A percentile compares a stretch with the other conserved stretches of the same genome.
Evolutionary conservation across 2,113 vertebrate genomes (phyloP).

Genomic region (Periophthalmodon schlosseri): DNA sequence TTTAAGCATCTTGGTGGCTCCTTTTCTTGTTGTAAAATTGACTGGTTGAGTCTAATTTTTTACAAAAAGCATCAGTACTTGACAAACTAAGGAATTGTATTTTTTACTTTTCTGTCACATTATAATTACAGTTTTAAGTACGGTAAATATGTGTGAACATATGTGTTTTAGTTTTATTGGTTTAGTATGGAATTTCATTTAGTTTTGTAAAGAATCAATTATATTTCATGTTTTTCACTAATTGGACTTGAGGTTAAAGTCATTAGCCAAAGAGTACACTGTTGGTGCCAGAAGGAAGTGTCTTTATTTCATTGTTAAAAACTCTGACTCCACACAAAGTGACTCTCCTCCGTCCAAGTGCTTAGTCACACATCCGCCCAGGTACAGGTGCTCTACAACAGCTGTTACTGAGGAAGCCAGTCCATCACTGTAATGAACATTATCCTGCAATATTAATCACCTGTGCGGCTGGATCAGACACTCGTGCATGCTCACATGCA

Average conservation of each 20-base stretch:
- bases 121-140: neutral
- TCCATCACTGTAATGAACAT: constrained; percentile 77
- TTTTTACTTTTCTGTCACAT: neutral
- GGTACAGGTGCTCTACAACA: constrained; percentile 67
- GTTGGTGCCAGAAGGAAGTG: constrained; percentile 20
- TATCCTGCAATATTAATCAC: constrained; percentile 70
- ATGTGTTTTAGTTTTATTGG: neutral
- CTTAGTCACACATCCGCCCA: constrained; percentile 37
- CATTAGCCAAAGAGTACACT: neutral
- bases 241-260: constrained; percentile 5
- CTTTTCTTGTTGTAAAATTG: neutral
- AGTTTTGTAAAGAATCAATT: neutral
- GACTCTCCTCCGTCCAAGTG: constrained; percentile 28
- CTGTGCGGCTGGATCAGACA: constrained; percentile 32
- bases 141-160: too few relatives aligned
- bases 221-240: neutral
- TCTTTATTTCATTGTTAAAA: constrained; percentile 42
- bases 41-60: neutral
- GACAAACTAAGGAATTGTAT: neutral
- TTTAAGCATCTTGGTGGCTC: neutral
- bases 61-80: neutral
- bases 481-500: constrained; percentile 11
- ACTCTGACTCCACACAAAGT: constrained; percentile 23
- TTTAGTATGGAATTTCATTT: neutral
- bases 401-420: constrained; percentile 68